A percentile compares a stretch with the other conserved stretches of the same genome.
These are phyloP conservation scores for Zosterops lateralis DNA, from an alignment of 2,113 vertebrate species.

Conservation along the genomic window DNA sequence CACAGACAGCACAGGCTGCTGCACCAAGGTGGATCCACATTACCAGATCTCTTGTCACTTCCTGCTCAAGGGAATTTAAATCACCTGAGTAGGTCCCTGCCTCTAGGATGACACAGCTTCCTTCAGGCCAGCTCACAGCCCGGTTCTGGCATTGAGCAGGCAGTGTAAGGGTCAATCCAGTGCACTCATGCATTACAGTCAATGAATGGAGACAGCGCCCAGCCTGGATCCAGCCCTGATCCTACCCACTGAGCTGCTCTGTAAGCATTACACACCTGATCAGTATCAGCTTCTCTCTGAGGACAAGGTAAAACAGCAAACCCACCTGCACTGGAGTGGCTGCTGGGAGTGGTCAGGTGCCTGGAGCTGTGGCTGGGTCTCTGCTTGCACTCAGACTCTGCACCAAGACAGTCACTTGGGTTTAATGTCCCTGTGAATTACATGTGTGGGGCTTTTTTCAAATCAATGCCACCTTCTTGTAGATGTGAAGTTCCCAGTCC, in stretches of 20 bases:
- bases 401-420: background rate
- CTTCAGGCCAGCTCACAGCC: background rate
- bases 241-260: background rate
- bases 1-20: background rate
- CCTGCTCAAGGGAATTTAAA: background rate
- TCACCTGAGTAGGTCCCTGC: background rate
- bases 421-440: background rate
- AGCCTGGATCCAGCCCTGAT: background rate
- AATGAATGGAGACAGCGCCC: background rate
- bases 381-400: background rate
- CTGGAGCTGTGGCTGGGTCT: background rate
- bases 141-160: accelerated
- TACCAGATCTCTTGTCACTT: background rate
- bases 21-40: accelerated
- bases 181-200: accelerated
- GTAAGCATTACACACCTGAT: background rate
- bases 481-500: background rate
- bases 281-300: background rate
- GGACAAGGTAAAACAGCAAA: background rate
- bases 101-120: background rate
- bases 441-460: accelerated
- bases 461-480: accelerated
- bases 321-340: background rate
- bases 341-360: background rate
- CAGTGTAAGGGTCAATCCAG: background rate